phyloP scores from a whole-genome alignment of 2,888 invertebrate species.

The Mechanitis messenoides region DNA sequence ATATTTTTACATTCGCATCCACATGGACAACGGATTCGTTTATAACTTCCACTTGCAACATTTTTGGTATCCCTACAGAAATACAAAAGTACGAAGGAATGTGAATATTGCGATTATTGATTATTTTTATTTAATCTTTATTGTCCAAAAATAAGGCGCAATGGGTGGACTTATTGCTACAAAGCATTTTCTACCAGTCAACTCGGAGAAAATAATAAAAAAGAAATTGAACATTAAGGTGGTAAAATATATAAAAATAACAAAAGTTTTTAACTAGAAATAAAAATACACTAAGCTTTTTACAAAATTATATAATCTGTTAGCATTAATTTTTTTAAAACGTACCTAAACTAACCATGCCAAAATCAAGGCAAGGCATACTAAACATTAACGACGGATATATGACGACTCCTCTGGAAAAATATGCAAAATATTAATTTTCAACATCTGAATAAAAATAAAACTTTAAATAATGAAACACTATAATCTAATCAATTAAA shows the following conservation, averaged over 20 bases:
- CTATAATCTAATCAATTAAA: not conserved
- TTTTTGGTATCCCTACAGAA: conserved; percentile 65
- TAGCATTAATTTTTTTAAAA: not conserved
- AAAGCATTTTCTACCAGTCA: too few relatives aligned
- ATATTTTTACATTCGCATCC: conserved; percentile 63
- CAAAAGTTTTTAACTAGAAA: too few relatives aligned
- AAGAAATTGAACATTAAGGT: too few relatives aligned
- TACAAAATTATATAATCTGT: not conserved
- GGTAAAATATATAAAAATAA: too few relatives aligned
- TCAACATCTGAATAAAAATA: not conserved
- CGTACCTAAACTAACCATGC: conserved; percentile 75
- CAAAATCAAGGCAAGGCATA: conserved; percentile 74
- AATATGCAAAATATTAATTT: not conserved
- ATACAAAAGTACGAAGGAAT: not conserved
- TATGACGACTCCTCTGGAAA: conserved; percentile 77
- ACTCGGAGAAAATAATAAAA: too few relatives aligned
- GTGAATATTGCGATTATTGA: too few relatives aligned
- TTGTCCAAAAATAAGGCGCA: too few relatives aligned
- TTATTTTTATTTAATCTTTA: too few relatives aligned
- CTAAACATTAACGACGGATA: conserved; percentile 77
- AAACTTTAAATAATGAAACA: conserved; percentile 9
- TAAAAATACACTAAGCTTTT: too few relatives aligned
- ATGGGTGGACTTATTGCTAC: too few relatives aligned
- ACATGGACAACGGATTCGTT: conserved; percentile 77
- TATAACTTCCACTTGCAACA: conserved; percentile 62